Percentiles rank a stretch among this genome's conserved stretches.
These are phyloP conservation scores for Zelostemma sp. DNA, from an alignment of 1,140 invertebrate species.

Conservation along the genomic window DNA sequence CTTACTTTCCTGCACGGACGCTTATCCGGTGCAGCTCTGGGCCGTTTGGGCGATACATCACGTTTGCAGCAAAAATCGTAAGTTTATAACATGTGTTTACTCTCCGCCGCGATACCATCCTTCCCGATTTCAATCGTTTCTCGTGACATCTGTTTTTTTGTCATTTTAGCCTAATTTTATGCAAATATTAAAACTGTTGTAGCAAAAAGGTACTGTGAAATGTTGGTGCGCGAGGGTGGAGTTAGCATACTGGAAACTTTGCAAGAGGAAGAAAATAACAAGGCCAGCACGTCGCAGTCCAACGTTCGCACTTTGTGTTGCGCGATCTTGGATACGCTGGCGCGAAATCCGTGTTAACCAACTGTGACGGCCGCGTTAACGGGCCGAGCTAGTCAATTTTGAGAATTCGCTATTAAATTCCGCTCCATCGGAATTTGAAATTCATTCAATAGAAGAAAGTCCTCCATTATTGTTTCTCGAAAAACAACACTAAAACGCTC, in stretches of 20 bases:
- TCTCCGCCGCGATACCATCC: too few relatives aligned
- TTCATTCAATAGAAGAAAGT: background rate
- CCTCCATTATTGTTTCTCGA: background rate
- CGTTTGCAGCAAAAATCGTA: slow-evolving; percentile 85
- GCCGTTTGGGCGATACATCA: slow-evolving; percentile 88
- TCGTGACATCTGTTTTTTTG: too few relatives aligned
- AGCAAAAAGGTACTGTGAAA: slow-evolving; percentile 81
- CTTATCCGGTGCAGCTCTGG: slow-evolving; percentile 83
- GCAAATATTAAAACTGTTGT: slow-evolving; percentile 47
- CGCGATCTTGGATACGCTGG: slow-evolving; percentile 67
- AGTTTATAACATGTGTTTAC: too few relatives aligned
- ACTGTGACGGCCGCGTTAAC: slow-evolving; percentile 13
- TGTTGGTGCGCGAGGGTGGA: slow-evolving; percentile 78
- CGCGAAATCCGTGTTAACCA: slow-evolving; percentile 61
- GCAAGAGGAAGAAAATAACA: slow-evolving; percentile 57
- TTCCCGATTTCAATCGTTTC: too few relatives aligned
- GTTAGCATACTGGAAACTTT: slow-evolving; percentile 71
- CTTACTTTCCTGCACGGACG: slow-evolving; percentile 73
- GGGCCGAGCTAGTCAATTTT: slow-evolving; percentile 65
- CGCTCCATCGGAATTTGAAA: background rate
- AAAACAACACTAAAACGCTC: background rate
- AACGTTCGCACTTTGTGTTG: slow-evolving; percentile 65
- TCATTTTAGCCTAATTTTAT: slow-evolving; percentile 14
- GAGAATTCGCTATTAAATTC: background rate
- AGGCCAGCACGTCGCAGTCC: slow-evolving; percentile 57